Evolutionary conservation across 2,797 vertebrate genomes (phyloP).

Genomic region (Spheniscus humboldti): DNA sequence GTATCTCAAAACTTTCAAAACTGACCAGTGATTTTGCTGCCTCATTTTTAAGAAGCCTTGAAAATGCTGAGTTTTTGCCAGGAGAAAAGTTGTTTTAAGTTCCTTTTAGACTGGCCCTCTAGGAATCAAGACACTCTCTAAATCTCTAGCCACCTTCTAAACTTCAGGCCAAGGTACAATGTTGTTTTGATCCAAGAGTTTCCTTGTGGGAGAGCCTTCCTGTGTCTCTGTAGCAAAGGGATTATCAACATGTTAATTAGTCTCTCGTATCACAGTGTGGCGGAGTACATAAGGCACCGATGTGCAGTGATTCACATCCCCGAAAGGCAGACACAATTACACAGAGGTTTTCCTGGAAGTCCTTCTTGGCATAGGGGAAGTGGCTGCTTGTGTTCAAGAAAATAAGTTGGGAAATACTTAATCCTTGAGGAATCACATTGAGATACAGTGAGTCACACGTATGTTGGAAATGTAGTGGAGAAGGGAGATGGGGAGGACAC

Average conservation of each 20-base stretch:
- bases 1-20: not conserved
- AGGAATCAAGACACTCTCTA: not conserved
- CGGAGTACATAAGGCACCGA: rapidly evolving
- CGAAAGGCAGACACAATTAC: not conserved
- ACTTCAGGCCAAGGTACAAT: not conserved
- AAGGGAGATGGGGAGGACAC: not conserved
- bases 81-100: not conserved
- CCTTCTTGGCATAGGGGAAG: not conserved
- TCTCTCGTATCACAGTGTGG: not conserved
- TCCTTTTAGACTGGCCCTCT: not conserved
- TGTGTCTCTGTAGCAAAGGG: not conserved
- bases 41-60: not conserved
- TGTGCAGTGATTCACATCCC: not conserved
- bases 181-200: not conserved
- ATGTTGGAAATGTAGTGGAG: not conserved
- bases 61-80: not conserved
- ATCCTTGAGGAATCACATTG: not conserved
- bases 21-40: not conserved
- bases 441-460: not conserved
- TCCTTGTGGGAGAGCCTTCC: not conserved
- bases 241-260: rapidly evolving
- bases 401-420: not conserved
- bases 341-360: not conserved
- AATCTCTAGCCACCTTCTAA: not conserved
- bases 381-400: not conserved